Base-by-base conservation (phyloP, 2,888 invertebrate genomes). In the Tubulanus polymorphus region DNA sequence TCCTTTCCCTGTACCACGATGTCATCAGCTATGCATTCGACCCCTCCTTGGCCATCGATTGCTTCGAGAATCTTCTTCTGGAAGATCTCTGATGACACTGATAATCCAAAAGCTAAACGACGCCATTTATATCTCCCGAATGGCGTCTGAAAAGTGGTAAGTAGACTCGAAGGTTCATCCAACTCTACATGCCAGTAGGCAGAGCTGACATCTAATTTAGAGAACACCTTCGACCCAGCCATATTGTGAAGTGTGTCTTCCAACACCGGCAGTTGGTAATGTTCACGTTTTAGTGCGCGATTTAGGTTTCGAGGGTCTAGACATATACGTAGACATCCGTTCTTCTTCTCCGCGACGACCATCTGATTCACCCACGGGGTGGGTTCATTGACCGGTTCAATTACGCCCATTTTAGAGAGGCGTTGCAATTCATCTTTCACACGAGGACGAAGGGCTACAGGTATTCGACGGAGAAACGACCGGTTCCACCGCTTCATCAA, bases 131-230 rank as follows among this genome's bases (percentile, higher is more conserved):
- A 63, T 10, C 64, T 27, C 15, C 62, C 62, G n/a, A 55, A 57
- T 20, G 41, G 47, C 2, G 57, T 57, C 35, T 57, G 55, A 35
- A 62, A 63, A 2, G 58, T 62, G 12, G 58, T 62, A 23, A 64
- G 47, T 12, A 50, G 23, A 27, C 57, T 62, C 3, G 62, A 64
- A 20, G 54, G 54, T 3, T 60, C 52, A 46, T 63, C 60, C 1
- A 62, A 53, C n/a, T 48, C 25, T 1, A 56, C 47, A 46, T 64
- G 64, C 57, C 59, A 56, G 30, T 63, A 63, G 3, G 56, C 64
- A 12, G 55, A 56, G 12, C 49, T 6, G 2, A 62, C 48, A 51
- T 64, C 60, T 10, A 53, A 41, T 29, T 62, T 60, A 6, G 63
- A 51, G 59, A 64, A 60, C 0, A 62, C 55, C 2, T 15, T 37